Conservation (phyloP, 2,797 vertebrate genomes). For the Pygocentrus nattereri region DNA sequence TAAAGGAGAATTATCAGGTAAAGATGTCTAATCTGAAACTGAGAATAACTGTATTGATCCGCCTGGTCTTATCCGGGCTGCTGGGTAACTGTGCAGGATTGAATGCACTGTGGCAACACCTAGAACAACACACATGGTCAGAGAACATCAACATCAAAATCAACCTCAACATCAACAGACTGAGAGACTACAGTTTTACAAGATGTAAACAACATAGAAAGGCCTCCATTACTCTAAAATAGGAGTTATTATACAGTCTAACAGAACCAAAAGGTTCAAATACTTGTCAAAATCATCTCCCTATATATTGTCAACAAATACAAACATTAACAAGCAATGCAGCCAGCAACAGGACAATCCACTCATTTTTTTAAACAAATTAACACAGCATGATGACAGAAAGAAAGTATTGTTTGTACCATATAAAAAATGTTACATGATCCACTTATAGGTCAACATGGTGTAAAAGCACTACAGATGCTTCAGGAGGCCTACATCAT, state of each 20-base stretch:
- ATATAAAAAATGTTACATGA: too few species aligned
- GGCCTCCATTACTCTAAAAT: too few species aligned
- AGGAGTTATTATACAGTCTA: too few species aligned
- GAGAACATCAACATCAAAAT: slow-evolving; percentile 34
- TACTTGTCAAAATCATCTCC: too few species aligned
- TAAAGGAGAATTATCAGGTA: slow-evolving; percentile 75
- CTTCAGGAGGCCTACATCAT: not conserved
- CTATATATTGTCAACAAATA: too few species aligned
- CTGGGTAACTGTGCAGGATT: slow-evolving; percentile 63
- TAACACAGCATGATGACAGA: too few species aligned
- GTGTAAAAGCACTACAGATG: not conserved
- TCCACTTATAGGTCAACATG: not conserved
- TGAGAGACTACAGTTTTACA: not conserved
- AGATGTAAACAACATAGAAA: not conserved
- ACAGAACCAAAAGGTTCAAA: too few species aligned
- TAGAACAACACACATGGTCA: slow-evolving; percentile 30
- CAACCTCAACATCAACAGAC: slow-evolving; percentile 19
- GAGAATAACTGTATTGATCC: slow-evolving; percentile 85
- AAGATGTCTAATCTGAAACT: slow-evolving; percentile 80
- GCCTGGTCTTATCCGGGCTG: slow-evolving; percentile 75
- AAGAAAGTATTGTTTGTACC: too few species aligned
- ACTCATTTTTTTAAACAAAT: too few species aligned
- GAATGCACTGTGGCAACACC: slow-evolving; percentile 65
- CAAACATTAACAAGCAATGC: too few species aligned
- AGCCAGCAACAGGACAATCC: too few species aligned